These are phyloP conservation scores for Oryzias melastigma DNA, from an alignment of 2,113 vertebrate species.

Conservation along the genomic window DNA sequence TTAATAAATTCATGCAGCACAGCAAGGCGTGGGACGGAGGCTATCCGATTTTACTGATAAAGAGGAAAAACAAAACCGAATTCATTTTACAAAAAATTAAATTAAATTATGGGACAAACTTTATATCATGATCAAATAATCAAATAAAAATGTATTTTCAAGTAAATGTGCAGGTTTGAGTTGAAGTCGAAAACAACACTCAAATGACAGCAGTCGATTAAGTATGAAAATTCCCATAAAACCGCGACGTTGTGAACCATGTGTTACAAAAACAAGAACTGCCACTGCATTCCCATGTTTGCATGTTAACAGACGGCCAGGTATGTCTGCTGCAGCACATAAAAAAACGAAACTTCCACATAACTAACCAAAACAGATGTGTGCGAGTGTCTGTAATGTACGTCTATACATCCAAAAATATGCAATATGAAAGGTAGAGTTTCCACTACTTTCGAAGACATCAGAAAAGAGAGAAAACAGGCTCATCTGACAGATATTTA, in stretches of 20 bases:
- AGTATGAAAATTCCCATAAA: too few relatives aligned
- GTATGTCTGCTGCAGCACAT: neutral
- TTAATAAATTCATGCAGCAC: conserved; percentile 39
- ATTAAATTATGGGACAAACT: neutral
- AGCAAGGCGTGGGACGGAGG: conserved; percentile 1
- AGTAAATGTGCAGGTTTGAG: too few relatives aligned
- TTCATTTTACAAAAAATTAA: neutral
- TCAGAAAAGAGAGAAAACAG: too few relatives aligned
- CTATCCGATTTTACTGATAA: conserved; percentile 1
- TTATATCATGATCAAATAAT: neutral
- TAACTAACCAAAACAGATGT: neutral
- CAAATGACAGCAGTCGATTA: too few relatives aligned
- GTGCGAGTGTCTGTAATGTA: conserved; percentile 1
- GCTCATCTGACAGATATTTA: too few relatives aligned
- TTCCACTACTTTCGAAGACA: too few relatives aligned
- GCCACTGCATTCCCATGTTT: neutral
- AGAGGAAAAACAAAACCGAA: neutral
- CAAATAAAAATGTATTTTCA: too few relatives aligned
- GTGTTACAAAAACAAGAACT: too few relatives aligned
- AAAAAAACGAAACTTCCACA: neutral
- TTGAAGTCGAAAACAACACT: too few relatives aligned
- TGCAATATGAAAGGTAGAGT: neutral
- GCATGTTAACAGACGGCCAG: neutral
- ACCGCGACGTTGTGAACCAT: too few relatives aligned
- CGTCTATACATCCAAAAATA: neutral